Evolutionary conservation across 2,888 invertebrate species (phyloP).

Genomic region (Choristoneura rosaceana): DNA sequence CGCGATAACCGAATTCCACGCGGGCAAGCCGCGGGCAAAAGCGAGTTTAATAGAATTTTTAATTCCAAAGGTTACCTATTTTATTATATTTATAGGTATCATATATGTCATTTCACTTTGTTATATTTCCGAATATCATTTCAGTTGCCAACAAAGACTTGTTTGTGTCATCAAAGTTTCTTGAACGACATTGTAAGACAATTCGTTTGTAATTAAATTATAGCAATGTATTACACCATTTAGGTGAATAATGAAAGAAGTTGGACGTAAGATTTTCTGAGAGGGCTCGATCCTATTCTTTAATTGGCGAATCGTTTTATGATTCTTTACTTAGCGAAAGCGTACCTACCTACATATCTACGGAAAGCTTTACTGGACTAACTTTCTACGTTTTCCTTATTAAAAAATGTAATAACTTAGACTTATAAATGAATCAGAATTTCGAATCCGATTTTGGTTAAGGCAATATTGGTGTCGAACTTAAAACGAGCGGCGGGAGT

Average conservation of each 20-base stretch:
- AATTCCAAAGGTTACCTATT: background rate
- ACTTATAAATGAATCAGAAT: background rate
- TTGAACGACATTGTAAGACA: constrained; percentile 56
- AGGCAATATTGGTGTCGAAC: background rate
- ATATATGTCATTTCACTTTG: constrained; percentile 5
- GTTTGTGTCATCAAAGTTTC: constrained; percentile 49
- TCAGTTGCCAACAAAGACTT: constrained; percentile 21
- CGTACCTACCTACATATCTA: background rate
- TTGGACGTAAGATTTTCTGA: constrained; percentile 51
- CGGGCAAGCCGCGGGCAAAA: too few species aligned
- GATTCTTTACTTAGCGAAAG: constrained; percentile 9
- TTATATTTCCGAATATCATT: constrained; percentile 13
- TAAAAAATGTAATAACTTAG: background rate
- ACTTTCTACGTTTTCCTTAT: constrained; percentile 9
- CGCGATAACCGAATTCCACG: too few species aligned
- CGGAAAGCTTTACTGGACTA: background rate
- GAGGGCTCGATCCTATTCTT: constrained; percentile 40
- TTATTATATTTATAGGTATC: background rate
- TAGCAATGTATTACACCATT: constrained; percentile 68
- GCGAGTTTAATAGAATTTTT: background rate
- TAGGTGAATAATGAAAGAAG: constrained; percentile 62
- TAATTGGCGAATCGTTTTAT: constrained; percentile 23
- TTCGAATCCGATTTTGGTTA: background rate
- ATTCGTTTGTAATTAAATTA: constrained; percentile 58
- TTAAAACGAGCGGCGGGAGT: background rate